Base-by-base conservation (phyloP, 2,797 vertebrate genomes). In the Poeciliopsis paucimaculata region DNA sequence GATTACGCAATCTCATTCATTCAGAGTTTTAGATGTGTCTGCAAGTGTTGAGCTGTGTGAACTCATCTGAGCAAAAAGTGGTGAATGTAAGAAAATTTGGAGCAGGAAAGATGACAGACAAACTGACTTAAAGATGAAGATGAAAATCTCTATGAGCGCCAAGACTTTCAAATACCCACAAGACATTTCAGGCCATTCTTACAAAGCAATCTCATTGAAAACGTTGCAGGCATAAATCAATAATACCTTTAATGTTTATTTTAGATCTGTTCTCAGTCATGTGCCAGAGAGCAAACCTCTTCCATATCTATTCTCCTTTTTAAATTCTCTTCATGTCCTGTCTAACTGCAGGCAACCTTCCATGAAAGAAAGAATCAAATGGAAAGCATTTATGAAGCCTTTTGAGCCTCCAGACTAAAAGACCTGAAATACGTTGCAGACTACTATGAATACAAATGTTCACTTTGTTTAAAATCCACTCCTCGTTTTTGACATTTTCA, bases 361-460 rank as follows among this genome's bases (percentile, higher is more conserved):
- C 64, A 71, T 11, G 1, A 62, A 83, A 45, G n/a, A 49, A 60
- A 77, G 28, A 70, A 81, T 81, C 28, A 79, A 62, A 23, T n/a
- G 45, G 79, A 64, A 66, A 16, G 77, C 43, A 80, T 78, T 80
- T 80, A 78, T 80, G 49, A 76, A 77, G 41, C 41, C 5, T 16
- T 81, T 57, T 57, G 51, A 82, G 70, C 45, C 78, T 79, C 49
- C n/a, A 77, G 46, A 79, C 77, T 55, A 60, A 76, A 66, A 5
- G 72, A 64, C 57, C n/a, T 73, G 62, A 72, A 74, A 82, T 20
- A 36, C 66, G 71, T 70, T 62, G 53, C 39, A 43, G 79, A 15
- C 51, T 3, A 18, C 75, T 45, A 8, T 84, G 84, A 89, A 90
- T 87, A 87, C 81, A 86, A 82, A 90, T 34, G 47, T 43, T 79